Conservation (phyloP, 64 coral and sea anemone genomes). For the Dendronephthya gigantea region DNA sequence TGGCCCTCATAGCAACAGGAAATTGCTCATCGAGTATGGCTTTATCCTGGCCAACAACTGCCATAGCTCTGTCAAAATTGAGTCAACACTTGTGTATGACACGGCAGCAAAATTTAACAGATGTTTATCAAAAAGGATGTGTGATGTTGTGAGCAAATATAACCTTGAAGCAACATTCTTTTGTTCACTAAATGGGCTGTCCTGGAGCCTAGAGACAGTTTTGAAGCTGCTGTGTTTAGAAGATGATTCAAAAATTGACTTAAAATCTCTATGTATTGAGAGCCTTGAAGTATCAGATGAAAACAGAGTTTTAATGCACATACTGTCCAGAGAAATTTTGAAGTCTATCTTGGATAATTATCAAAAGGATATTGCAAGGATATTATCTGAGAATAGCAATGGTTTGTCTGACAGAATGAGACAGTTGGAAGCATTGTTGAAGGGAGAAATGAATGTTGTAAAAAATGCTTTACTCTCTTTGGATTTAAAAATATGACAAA, state of each 20-base stretch:
- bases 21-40: constrained; percentile 82
- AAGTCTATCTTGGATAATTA: background rate
- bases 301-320: background rate
- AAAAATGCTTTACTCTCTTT: background rate
- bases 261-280: background rate
- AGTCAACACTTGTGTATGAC: constrained; percentile 11
- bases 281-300: background rate
- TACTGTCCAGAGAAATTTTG: background rate
- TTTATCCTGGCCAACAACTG: constrained; percentile 74
- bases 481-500: background rate
- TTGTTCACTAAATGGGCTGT: constrained; percentile 42
- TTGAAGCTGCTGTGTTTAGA: constrained; percentile 42
- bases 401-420: background rate
- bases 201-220: constrained; percentile 49
- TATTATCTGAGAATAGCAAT: background rate
- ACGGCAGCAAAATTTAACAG: constrained; percentile 10
- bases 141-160: constrained; percentile 39
- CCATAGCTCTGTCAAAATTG: constrained; percentile 42
- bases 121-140: constrained; percentile 23
- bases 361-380: background rate
- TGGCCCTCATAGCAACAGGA: constrained; percentile 75
- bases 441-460: background rate
- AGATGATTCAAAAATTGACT: background rate
- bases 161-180: constrained; percentile 45
- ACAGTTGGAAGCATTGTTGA: background rate